These are phyloP conservation scores for Percina caprodes DNA, from an alignment of 2,113 vertebrate species.

Conservation along the genomic window DNA sequence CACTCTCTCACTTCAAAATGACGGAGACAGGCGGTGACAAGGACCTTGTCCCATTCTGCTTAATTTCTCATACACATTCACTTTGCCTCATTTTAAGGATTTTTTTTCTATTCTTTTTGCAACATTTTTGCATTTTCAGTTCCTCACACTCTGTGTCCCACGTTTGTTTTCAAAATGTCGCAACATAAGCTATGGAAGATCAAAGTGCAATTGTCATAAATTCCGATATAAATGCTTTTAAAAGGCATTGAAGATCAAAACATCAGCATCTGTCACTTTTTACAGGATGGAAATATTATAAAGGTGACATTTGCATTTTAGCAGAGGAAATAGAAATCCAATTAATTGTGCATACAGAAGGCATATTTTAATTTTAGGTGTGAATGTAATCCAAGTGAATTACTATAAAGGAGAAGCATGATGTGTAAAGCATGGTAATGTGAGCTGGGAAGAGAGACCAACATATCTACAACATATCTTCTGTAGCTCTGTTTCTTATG, in stretches of 20 bases:
- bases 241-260: neutral
- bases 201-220: conserved; percentile 10
- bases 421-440: conserved; percentile 27
- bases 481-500: neutral
- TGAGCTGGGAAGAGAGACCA: neutral
- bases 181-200: neutral
- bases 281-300: neutral
- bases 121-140: conserved; percentile 10
- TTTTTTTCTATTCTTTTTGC: neutral
- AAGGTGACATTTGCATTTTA: conserved; percentile 17
- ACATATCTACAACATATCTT: neutral
- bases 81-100: neutral
- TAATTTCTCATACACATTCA: conserved; percentile 14
- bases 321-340: conserved; percentile 12
- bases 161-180: neutral
- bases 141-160: too few relatives aligned
- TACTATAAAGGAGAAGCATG: neutral
- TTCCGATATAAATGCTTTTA: neutral
- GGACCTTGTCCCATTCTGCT: conserved; percentile 36
- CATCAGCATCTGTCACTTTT: conserved; percentile 2
- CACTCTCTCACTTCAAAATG: conserved; percentile 54
- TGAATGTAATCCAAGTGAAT: conserved; percentile 40
- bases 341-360: conserved; percentile 22
- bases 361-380: conserved; percentile 27
- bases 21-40: conserved; percentile 44